phyloP scores from a whole-genome alignment of 2,113 vertebrate genomes.

The Labeo rohita region DNA sequence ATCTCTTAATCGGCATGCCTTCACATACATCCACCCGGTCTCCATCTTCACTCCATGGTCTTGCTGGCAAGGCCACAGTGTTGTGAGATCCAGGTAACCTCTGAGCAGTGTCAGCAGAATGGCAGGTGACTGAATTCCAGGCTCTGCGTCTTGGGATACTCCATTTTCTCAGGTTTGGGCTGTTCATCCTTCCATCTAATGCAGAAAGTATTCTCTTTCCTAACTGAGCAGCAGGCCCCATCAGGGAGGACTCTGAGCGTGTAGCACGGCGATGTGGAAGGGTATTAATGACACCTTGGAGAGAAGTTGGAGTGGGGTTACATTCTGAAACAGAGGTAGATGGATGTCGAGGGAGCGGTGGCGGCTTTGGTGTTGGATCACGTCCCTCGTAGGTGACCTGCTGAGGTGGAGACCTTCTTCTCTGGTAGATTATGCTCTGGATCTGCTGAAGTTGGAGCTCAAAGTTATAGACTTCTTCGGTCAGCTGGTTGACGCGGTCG shows the following conservation, averaged over 20 bases:
- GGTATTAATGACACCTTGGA: background rate
- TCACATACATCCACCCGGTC: constrained; percentile 48
- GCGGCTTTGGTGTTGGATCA: constrained; percentile 41
- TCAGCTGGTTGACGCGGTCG: constrained; percentile 73
- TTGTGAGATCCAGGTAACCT: constrained; percentile 57
- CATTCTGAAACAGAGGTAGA: constrained; percentile 8
- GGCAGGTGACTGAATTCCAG: constrained; percentile 75
- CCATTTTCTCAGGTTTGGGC: constrained; percentile 15
- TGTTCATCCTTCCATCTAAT: background rate
- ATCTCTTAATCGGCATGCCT: constrained; percentile 75
- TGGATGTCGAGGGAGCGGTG: constrained; percentile 34
- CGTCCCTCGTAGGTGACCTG: background rate
- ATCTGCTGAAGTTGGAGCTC: constrained; percentile 70
- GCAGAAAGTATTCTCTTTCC: background rate
- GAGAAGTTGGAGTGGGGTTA: constrained; percentile 21
- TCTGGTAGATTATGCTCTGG: constrained; percentile 62
- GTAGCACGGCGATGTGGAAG: constrained; percentile 59
- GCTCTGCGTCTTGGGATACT: constrained; percentile 64
- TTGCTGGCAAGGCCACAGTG: constrained; percentile 29
- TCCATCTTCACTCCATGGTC: constrained; percentile 74
- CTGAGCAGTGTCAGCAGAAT: constrained; percentile 71
- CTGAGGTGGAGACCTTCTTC: constrained; percentile 13
- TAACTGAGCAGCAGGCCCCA: constrained; percentile 25
- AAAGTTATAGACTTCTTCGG: constrained; percentile 69
- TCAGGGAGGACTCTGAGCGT: constrained; percentile 65